Evolutionary conservation across 2,888 invertebrate genomes (phyloP), one percentile per base, ranked within the genome.

Genomic region (Luffia ferchaultella): DNA sequence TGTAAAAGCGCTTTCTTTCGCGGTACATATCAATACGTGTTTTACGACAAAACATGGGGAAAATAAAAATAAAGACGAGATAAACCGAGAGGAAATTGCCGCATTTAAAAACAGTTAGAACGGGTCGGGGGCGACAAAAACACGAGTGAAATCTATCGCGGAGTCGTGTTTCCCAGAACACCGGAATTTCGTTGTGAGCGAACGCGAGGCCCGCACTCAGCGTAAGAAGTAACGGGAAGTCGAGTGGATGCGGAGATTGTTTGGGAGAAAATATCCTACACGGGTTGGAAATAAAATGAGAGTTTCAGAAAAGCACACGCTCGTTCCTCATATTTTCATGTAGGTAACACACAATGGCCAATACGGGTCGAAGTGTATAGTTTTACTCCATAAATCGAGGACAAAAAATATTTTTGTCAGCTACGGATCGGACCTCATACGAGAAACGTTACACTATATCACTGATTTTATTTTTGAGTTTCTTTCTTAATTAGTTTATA

Each of bases 111-210:
- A 30, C 30, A 47, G 48, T 51, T 20, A 44, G 41, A 42, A 44
- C 51, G 19, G 52, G n/a, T 16, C 45, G 48, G 52, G 52, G 52
- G 50, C 42, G 45, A 54, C 45, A 55, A 55, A 58, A 53, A 50
- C 58, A 54, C 53, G 48, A 52, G 55, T 57, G 58, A 60, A 62
- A 62, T 61, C 62, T 59, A 61, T 58, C 54, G 61, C 53, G 62
- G 68, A 65, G 59, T 68, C 62, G 60, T 55, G 58, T 68, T 68
- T 64, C 68, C 62, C 51, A 55, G 60, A 59, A 17, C 16, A 48
- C 48, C 30, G 30, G 12, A 30, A 30, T 30, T 30, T 30, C 30
- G 3, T 30, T 30, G 30, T 30, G 12, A 3, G 30, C 3, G 12
- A 12, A 3, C 30, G 30, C 30, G 30, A 3, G 5, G 30, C 30